Conservation (phyloP, 2,797 vertebrate species). For the Spinus pinus region DNA sequence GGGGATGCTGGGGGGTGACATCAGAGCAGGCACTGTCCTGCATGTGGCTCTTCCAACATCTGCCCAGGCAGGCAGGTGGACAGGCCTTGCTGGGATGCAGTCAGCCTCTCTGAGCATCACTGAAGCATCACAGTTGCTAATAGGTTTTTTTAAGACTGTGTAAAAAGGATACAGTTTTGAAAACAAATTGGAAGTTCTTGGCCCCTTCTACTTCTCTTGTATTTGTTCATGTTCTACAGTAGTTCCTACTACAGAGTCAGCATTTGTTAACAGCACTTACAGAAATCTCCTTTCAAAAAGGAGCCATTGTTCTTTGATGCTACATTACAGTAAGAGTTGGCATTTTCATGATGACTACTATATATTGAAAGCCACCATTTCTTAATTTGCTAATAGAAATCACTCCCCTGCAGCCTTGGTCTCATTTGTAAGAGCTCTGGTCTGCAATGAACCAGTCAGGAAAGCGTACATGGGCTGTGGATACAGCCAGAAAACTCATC, state of each 20-base stretch:
- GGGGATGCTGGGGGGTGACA: not conserved
- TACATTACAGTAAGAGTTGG: not conserved
- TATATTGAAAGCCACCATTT: constrained; percentile 5
- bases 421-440: not conserved
- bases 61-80: not conserved
- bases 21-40: not conserved
- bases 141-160: not conserved
- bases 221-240: not conserved
- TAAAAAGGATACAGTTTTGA: not conserved
- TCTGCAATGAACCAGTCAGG: not conserved
- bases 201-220: not conserved
- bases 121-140: not conserved
- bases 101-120: fast-evolving
- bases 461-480: fast-evolving
- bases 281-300: not conserved
- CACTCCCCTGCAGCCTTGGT: not conserved
- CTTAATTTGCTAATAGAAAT: constrained; percentile 36
- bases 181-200: not conserved
- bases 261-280: not conserved
- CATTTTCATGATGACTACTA: not conserved
- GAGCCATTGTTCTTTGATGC: not conserved
- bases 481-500: not conserved
- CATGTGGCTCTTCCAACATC: not conserved
- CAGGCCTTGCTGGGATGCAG: not conserved
- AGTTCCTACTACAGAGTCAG: not conserved